phyloP scores from a whole-genome alignment of 1,140 invertebrate genomes.

The Drosophila saltans region DNA sequence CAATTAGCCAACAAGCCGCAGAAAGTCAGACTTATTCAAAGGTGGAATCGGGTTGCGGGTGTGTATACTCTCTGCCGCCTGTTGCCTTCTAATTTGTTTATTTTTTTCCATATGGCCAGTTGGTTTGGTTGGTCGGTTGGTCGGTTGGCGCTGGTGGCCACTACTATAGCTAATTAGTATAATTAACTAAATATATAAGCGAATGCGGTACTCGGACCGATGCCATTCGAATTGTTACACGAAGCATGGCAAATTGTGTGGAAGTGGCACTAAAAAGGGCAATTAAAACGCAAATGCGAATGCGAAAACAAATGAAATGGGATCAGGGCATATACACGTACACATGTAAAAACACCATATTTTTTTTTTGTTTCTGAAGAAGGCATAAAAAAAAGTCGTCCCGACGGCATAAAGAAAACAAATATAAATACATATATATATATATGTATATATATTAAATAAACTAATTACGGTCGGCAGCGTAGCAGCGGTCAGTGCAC shows the following conservation, averaged over 20 bases:
- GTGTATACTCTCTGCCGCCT: constrained; percentile 26
- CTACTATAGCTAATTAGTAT: constrained; percentile 74
- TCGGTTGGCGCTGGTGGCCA: constrained; percentile 45
- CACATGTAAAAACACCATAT: constrained; percentile 57
- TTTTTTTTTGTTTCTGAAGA: constrained; percentile 33
- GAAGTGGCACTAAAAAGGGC: constrained; percentile 80
- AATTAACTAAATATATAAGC: constrained; percentile 80
- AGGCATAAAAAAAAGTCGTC: constrained; percentile 5
- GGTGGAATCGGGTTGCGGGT: constrained; percentile 13
- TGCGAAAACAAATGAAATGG: constrained; percentile 34
- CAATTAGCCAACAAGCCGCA: constrained; percentile 46
- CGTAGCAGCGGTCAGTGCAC: constrained; percentile 32
- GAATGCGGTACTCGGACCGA: constrained; percentile 44
- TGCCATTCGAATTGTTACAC: constrained; percentile 75
- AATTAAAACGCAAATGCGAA: constrained; percentile 73
- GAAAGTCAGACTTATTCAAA: constrained; percentile 28
- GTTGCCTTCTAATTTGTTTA: constrained; percentile 29
- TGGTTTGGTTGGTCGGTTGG: constrained; percentile 34
- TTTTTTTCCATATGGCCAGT: constrained; percentile 54
- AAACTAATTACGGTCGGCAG: constrained; percentile 65
- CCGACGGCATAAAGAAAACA: not conserved
- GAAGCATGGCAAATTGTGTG: constrained; percentile 79
- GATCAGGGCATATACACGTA: constrained; percentile 8
- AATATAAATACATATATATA: constrained; percentile 45
- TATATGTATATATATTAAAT: constrained; percentile 69